A percentile compares a stretch with the other conserved stretches of the same genome.
These are phyloP conservation scores for Armadillidium nasatum DNA, from an alignment of 1,140 invertebrate species.

Conservation along the genomic window DNA sequence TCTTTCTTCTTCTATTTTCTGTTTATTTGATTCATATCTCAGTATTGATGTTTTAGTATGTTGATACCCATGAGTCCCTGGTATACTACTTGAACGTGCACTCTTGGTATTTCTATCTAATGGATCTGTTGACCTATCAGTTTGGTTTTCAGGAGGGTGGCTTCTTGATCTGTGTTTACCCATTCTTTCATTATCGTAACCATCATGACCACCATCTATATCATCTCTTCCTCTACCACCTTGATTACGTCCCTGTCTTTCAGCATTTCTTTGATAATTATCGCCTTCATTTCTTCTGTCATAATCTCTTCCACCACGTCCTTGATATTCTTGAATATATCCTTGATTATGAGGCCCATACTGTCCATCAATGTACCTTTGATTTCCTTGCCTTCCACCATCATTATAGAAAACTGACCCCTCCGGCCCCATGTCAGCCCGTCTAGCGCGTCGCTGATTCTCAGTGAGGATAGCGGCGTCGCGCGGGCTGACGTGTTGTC, in stretches of 20 bases:
- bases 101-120: not conserved
- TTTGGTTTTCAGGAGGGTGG: not conserved
- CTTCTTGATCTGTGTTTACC: not conserved
- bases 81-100: not conserved
- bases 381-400: constrained; percentile 17
- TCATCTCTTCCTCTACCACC: constrained; percentile 63
- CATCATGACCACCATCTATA: constrained; percentile 62
- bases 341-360: not conserved
- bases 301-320: not conserved
- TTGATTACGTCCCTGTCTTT: constrained; percentile 47
- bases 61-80: constrained; percentile 29
- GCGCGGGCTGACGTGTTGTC: constrained; percentile 46
- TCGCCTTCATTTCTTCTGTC: not conserved
- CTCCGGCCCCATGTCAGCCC: constrained; percentile 44
- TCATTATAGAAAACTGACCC: constrained; percentile 35
- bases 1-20: constrained; percentile 39
- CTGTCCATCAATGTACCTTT: not conserved
- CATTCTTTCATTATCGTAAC: not conserved
- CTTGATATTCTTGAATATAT: not conserved
- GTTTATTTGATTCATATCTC: constrained; percentile 41
- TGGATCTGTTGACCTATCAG: not conserved
- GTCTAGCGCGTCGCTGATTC: constrained; percentile 49
- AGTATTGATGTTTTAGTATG: constrained; percentile 44
- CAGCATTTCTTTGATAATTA: not conserved
- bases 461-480: constrained; percentile 39